Conservation (phyloP, 2,113 vertebrate species). For the Peromyscus leucopus region DNA sequence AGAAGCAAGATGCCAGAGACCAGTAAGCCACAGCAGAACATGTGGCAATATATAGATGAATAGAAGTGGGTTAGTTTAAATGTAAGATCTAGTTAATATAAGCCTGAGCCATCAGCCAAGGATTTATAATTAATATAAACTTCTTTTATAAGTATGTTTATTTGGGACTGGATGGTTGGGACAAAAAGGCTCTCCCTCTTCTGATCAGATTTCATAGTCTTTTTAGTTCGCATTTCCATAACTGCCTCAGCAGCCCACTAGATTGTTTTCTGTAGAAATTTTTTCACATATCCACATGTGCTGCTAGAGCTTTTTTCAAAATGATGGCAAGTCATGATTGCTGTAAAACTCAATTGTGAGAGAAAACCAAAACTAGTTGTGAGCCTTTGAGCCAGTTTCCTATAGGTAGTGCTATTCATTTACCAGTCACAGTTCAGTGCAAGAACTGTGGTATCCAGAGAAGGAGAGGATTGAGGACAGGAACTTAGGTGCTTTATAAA, state of each 20-base stretch:
- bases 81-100: too few relatives aligned
- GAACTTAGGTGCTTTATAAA: background rate
- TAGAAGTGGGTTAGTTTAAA: too few relatives aligned
- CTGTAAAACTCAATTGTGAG: background rate
- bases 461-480: background rate
- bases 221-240: background rate
- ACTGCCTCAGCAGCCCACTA: background rate
- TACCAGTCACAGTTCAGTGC: background rate
- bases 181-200: background rate
- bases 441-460: background rate
- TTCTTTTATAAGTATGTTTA: too few relatives aligned
- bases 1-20: too few relatives aligned
- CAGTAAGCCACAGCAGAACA: too few relatives aligned
- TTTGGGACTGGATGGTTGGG: too few relatives aligned
- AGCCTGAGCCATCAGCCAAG: too few relatives aligned
- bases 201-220: background rate
- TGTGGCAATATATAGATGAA: too few relatives aligned
- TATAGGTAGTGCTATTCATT: background rate
- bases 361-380: slow-evolving; percentile 9
- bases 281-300: background rate
- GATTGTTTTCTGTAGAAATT: slow-evolving; percentile 16
- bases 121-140: too few relatives aligned
- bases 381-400: background rate
- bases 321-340: background rate
- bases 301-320: background rate